Evolutionary conservation across 2,888 invertebrate species (phyloP), one percentile per base, ranked within the genome.

Genomic region (Mythimna albipuncta): DNA sequence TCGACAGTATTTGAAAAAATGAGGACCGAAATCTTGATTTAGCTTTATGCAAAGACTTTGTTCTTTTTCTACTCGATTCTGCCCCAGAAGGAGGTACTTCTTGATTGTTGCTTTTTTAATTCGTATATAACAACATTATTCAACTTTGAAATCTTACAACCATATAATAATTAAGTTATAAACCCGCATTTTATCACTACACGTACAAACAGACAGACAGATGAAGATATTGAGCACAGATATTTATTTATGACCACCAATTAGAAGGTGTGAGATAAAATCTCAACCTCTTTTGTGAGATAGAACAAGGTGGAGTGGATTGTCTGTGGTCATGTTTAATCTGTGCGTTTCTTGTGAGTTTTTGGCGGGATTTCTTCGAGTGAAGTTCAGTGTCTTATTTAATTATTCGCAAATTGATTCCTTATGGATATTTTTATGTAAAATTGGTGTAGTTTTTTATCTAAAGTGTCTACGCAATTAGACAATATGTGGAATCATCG

Each of bases 171-270:
- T 85, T 72, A 80, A 72, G 75, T 70, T 65, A 77, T 85, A 83
- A 79, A 81, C 66, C 65, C 50, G 26, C 57, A 75, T 86, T 79
- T 69, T 85, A 86, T 83, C 80, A 69, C 75, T 59, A 41, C 70
- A 78, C 61, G 64, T 68, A 75, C 66, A 78, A 81, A 90, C 89
- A 88, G 86, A 91, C 90, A 89, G 85, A 89, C 89, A 84, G 79
- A 87, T 80, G 76, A 85, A 89, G 86, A 89, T 87, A 85, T 50
- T 67, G 80, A 64, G 78, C 73, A 79, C 59, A 75, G 83, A 88
- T 91, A 95, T 95, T 95, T 95, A 95, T 93, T 95, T 95, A 95
- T 92, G 92, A 88, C 83, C 89, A 87, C 94, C 95, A 95, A 95
- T 95, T 95, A 95, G 95, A 89, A 89, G 89, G 89, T 87, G 87